These are phyloP conservation scores for Holothuria leucospilota DNA, from an alignment of 53 echinoderm and acorn worm species.

Conservation along the genomic window DNA sequence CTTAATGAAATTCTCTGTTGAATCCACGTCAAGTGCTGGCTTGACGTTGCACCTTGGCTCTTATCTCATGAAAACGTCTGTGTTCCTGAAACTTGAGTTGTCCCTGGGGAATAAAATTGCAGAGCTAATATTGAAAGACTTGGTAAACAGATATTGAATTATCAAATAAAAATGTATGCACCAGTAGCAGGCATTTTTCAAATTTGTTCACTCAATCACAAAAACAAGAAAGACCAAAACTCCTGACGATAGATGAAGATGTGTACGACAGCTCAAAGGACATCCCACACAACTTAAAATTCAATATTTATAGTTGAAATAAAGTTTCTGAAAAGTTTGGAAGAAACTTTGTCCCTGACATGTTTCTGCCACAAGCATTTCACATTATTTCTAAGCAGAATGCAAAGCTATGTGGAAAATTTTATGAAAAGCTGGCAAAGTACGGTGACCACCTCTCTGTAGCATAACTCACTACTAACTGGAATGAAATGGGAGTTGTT, in stretches of 20 bases:
- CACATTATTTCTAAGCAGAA: too few species aligned
- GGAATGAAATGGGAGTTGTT: too few species aligned
- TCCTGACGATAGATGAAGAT: too few species aligned
- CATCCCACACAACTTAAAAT: conserved; percentile 4
- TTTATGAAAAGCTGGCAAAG: too few species aligned
- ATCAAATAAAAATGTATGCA: conserved; percentile 4
- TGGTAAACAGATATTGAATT: conserved; percentile 6
- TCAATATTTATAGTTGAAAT: not conserved
- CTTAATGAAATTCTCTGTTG: conserved; percentile 30
- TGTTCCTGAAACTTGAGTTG: conserved; percentile 98
- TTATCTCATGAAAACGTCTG: conserved; percentile 93
- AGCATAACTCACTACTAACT: too few species aligned
- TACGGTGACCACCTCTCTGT: too few species aligned
- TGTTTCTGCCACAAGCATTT: not conserved
- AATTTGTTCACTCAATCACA: too few species aligned
- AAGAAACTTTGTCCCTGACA: too few species aligned
- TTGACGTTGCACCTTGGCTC: not conserved
- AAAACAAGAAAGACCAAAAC: too few species aligned
- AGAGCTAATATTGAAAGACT: not conserved
- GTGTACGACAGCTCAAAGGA: too few species aligned
- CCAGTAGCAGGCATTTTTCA: too few species aligned
- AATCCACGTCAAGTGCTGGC: not conserved
- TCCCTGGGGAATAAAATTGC: conserved; percentile 72
- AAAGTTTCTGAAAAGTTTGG: not conserved
- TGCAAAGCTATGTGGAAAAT: too few species aligned